phyloP scores from a whole-genome alignment of 2,113 vertebrate species.

The Nerophis ophidion region DNA sequence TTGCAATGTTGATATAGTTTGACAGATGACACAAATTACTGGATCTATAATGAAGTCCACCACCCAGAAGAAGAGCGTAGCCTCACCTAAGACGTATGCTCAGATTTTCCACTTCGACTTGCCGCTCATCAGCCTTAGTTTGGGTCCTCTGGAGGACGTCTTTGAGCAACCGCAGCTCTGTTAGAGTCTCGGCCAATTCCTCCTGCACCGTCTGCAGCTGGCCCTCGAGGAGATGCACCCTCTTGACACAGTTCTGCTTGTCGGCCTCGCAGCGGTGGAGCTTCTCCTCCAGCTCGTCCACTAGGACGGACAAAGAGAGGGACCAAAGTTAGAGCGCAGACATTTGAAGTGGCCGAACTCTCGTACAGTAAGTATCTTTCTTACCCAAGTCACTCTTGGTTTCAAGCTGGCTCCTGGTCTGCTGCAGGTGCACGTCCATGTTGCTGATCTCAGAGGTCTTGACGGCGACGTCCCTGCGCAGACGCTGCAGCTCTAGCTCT shows the following conservation, averaged over 20 bases:
- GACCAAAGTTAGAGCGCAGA: neutral
- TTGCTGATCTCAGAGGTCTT: constrained; percentile 74
- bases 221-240: constrained; percentile 68
- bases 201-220: constrained; percentile 71
- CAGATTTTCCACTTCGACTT: constrained; percentile 71
- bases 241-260: constrained; percentile 66
- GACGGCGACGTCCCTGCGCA: constrained; percentile 70
- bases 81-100: constrained; percentile 81
- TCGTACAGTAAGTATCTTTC: neutral
- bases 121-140: constrained; percentile 74
- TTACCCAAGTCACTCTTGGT: constrained; percentile 77
- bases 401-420: constrained; percentile 70
- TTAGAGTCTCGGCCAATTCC: constrained; percentile 72
- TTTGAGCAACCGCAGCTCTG: constrained; percentile 73
- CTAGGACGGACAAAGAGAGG: constrained; percentile 51
- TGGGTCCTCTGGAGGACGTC: constrained; percentile 79
- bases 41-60: neutral
- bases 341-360: neutral
- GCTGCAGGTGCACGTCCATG: constrained; percentile 74
- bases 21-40: neutral
- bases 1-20: constrained; percentile 1
- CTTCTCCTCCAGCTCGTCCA: constrained; percentile 78
- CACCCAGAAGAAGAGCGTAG: constrained; percentile 7
- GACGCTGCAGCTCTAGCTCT: constrained; percentile 73
- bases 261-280: constrained; percentile 75